Evolutionary conservation across 2,797 vertebrate species (phyloP).

Genomic region (Oreortyx pictus): DNA sequence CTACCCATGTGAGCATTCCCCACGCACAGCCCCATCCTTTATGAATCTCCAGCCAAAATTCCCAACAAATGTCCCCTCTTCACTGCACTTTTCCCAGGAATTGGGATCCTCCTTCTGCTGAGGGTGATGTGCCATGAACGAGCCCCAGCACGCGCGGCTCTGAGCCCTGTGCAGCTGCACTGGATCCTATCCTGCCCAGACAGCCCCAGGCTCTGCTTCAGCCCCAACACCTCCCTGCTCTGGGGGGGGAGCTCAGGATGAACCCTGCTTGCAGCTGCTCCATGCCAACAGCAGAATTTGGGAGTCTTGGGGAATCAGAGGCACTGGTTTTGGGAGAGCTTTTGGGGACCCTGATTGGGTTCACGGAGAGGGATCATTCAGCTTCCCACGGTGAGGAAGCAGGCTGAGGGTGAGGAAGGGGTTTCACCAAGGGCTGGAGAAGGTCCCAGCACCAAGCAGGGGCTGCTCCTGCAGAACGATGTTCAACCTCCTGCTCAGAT

Average conservation of each 20-base stretch:
- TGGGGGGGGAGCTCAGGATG: background rate
- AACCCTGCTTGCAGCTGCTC: background rate
- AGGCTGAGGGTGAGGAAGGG: background rate
- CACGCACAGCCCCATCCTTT: accelerated
- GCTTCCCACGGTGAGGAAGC: background rate
- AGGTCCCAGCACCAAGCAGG: background rate
- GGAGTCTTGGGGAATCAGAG: background rate
- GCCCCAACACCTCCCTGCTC: background rate
- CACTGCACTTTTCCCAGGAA: background rate
- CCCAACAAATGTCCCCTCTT: background rate
- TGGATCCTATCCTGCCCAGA: background rate
- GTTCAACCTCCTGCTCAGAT: background rate
- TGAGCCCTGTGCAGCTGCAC: background rate
- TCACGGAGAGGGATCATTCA: background rate
- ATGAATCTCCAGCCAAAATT: background rate
- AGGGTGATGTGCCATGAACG: background rate
- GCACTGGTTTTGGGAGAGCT: accelerated
- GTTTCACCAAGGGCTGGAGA: background rate
- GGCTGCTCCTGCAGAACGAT: background rate
- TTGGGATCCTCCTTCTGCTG: background rate
- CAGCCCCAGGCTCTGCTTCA: background rate
- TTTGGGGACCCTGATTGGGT: background rate
- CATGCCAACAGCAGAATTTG: accelerated
- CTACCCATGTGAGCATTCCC: background rate
- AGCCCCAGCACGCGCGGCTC: background rate